Evolutionary conservation across 1,140 invertebrate species (phyloP).

Genomic region (Spodoptera litura): DNA sequence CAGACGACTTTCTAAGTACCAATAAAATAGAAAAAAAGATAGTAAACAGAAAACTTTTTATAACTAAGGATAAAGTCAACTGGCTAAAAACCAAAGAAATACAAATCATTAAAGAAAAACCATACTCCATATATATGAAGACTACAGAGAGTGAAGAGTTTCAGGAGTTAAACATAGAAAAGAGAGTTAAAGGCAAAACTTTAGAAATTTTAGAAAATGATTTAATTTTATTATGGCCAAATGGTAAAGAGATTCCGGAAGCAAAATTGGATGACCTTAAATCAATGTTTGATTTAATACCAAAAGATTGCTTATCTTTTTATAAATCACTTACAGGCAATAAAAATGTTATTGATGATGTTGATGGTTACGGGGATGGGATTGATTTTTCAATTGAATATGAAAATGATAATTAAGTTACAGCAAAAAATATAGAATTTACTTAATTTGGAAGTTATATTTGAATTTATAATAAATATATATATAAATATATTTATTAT

Average conservation of each 20-base stretch:
- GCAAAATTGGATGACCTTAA: slow-evolving; percentile 1
- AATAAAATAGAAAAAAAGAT: slow-evolving; percentile 8
- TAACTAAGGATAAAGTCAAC: not conserved
- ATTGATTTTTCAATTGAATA: too few relatives aligned
- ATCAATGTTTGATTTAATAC: not conserved
- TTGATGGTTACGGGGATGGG: too few relatives aligned
- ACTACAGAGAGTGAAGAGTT: not conserved
- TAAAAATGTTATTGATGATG: too few relatives aligned
- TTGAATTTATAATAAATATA: too few relatives aligned
- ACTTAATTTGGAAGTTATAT: too few relatives aligned
- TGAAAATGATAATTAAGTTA: too few relatives aligned
- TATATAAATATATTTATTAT: too few relatives aligned
- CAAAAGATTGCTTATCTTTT: too few relatives aligned
- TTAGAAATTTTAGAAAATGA: not conserved
- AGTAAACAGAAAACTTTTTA: not conserved
- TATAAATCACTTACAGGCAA: too few relatives aligned
- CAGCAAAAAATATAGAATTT: too few relatives aligned
- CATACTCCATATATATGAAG: not conserved
- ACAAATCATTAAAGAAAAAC: not conserved
- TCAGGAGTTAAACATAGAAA: slow-evolving; percentile 2
- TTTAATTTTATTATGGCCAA: not conserved
- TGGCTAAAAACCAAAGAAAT: slow-evolving; percentile 10
- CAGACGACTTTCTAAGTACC: not conserved
- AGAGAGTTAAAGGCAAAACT: not conserved
- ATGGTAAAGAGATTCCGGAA: not conserved